Percentiles rank a stretch among this genome's conserved stretches.
Evolutionary conservation across 2,113 vertebrate species (phyloP).

Genomic region (Sciurus niger): DNA sequence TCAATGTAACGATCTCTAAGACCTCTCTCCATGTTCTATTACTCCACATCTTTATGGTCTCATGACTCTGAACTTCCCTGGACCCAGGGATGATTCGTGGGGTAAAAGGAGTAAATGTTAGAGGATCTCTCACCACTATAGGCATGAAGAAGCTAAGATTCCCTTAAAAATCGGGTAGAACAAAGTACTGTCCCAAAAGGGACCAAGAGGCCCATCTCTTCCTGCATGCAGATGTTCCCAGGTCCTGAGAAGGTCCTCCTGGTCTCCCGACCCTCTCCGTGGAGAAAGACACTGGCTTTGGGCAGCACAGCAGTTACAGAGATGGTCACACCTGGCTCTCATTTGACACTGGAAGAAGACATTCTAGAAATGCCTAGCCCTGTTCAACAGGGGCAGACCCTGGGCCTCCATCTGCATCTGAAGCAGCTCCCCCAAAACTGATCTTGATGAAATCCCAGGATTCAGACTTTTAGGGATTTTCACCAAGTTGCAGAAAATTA

Average conservation of each 20-base stretch:
- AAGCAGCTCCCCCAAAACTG: slow-evolving; percentile 49
- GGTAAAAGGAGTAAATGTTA: not conserved
- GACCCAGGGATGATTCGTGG: not conserved
- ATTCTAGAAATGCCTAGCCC: not conserved
- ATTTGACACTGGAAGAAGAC: not conserved
- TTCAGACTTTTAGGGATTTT: slow-evolving; percentile 28
- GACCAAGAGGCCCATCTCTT: not conserved
- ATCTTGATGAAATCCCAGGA: not conserved
- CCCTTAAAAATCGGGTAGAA: not conserved
- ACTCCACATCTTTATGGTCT: not conserved
- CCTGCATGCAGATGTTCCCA: rapidly evolving
- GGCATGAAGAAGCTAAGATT: not conserved
- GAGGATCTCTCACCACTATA: not conserved
- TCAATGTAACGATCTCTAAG: not conserved
- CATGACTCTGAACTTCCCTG: not conserved
- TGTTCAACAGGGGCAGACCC: slow-evolving; percentile 49
- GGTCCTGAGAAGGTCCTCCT: not conserved
- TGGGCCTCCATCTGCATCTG: slow-evolving; percentile 71
- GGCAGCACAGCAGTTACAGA: not conserved
- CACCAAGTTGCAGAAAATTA: not conserved
- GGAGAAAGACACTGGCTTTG: not conserved
- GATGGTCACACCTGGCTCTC: rapidly evolving
- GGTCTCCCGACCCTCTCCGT: too few species aligned
- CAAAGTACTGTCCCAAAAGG: not conserved
- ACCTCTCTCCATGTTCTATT: not conserved